A percentile compares a stretch with the other conserved stretches of the same genome.
These are phyloP conservation scores for Tretioscincus oriximinensis DNA, from an alignment of 2,113 vertebrate genomes.

Conservation along the genomic window DNA sequence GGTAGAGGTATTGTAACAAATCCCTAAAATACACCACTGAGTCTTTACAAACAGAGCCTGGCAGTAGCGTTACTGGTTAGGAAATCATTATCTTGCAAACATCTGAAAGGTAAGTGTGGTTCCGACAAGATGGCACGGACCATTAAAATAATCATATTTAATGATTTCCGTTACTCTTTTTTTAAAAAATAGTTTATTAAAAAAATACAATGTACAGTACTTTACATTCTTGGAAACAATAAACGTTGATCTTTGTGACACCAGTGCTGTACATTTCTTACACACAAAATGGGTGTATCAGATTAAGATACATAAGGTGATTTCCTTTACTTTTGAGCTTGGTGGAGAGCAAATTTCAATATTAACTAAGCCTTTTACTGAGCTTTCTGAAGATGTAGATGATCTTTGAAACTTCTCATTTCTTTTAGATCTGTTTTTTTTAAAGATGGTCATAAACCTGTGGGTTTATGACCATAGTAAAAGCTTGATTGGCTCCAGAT, in stretches of 20 bases:
- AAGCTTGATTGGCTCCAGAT: not conserved
- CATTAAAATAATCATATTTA: not conserved
- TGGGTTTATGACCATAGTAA: too few relatives aligned
- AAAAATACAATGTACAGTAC: too few relatives aligned
- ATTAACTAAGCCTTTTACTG: not conserved
- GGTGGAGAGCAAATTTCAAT: not conserved
- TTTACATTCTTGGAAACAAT: too few relatives aligned
- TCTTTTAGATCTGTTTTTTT: too few relatives aligned
- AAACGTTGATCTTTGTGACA: too few relatives aligned
- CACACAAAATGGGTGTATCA: too few relatives aligned
- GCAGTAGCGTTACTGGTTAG: not conserved
- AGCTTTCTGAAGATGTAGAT: not conserved
- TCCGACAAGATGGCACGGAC: slow-evolving; percentile 1
- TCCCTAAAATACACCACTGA: too few relatives aligned
- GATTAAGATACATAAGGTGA: not conserved
- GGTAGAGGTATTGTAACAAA: too few relatives aligned
- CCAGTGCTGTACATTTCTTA: too few relatives aligned
- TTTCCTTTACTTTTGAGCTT: slow-evolving; percentile 9
- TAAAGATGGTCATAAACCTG: too few relatives aligned
- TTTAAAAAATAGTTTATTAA: too few relatives aligned
- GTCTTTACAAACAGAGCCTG: too few relatives aligned
- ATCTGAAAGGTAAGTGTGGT: not conserved
- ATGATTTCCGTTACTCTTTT: slow-evolving; percentile 5
- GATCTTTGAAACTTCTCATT: not conserved
- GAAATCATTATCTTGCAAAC: not conserved